Evolutionary conservation across 2,797 vertebrate genomes (phyloP), one percentile per base, ranked within the genome.

Genomic region (Austrolebias charrua): DNA sequence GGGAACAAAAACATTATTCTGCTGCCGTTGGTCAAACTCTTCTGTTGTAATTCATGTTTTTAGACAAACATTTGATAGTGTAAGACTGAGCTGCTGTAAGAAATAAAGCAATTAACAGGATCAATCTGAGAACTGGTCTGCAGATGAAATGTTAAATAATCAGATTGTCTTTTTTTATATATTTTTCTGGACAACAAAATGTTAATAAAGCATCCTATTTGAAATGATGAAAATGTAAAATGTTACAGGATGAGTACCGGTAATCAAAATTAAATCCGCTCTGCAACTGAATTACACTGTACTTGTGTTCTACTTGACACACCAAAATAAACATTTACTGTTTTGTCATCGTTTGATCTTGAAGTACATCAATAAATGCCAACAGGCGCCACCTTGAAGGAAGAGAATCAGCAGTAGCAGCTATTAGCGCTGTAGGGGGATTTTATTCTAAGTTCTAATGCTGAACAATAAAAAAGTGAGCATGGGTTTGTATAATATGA

Each of bases 31-130:
- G 40, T 11, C 10, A 28, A 55, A 46, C 19, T 50, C 1, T 14
- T 46, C 18, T 13, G 24, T 40, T 29, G 58, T 55, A 57, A 60
- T 58, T 46, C 35, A 53, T 63, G 54, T 76, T 50, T 73, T 64
- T 45, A 65, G 45, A 51, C 18, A 66, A 77, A 64, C 10, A 24
- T 29, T 47, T 28, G 44, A 52, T 40, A 31, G 45, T 12, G 10
- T 53, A 52, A 72, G 45, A 59, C n/a, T 48, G 11, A 50, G 4
- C 56, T 63, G n/a, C 28, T 49, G 29, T 55, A 55, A 69, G 13
- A 4, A 60, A 69, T 35, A 57, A 60, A 71, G 35, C 47, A 45
- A 51, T 71, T 57, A 42, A 62, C 28, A 48, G 18, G 46, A 46
- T 35, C 13, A 58, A 35, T 6, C 20, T 24, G 3, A 24, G 3